A percentile compares a stretch with the other conserved stretches of the same genome.
These are phyloP conservation scores for Plebejus argus DNA, from an alignment of 2,888 invertebrate genomes.

Conservation along the genomic window DNA sequence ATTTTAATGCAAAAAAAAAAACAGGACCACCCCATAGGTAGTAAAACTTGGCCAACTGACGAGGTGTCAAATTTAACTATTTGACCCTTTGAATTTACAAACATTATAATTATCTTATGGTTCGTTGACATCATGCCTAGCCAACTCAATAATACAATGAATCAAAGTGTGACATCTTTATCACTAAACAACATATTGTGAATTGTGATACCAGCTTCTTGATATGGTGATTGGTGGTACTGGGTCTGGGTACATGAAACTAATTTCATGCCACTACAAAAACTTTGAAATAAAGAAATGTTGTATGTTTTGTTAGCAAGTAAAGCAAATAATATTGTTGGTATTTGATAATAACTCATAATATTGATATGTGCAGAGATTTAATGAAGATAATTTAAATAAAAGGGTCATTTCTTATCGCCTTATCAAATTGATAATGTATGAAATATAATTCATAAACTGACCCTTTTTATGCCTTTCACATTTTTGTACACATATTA, in stretches of 20 bases:
- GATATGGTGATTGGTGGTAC: not conserved
- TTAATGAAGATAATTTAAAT: not conserved
- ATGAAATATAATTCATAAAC: not conserved
- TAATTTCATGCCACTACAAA: not conserved
- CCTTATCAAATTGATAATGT: not conserved
- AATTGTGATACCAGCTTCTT: not conserved
- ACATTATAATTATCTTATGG: slow-evolving; percentile 5
- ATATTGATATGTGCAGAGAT: not conserved
- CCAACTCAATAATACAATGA: not conserved
- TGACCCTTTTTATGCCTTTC: not conserved
- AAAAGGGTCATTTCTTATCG: not conserved
- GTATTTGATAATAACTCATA: not conserved
- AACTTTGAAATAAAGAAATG: not conserved
- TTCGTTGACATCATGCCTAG: not conserved
- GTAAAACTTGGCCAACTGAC: not conserved
- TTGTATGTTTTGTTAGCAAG: not conserved
- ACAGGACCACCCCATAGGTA: no score
- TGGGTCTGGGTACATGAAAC: not conserved
- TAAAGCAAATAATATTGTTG: not conserved
- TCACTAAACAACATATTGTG: not conserved
- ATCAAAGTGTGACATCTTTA: not conserved
- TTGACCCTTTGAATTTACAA: no score
- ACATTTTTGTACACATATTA: not conserved
- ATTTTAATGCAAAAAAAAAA: no score
- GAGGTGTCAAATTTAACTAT: not conserved